Evolutionary conservation across 2,113 vertebrate genomes (phyloP).

Genomic region (Lepisosteus oculatus): DNA sequence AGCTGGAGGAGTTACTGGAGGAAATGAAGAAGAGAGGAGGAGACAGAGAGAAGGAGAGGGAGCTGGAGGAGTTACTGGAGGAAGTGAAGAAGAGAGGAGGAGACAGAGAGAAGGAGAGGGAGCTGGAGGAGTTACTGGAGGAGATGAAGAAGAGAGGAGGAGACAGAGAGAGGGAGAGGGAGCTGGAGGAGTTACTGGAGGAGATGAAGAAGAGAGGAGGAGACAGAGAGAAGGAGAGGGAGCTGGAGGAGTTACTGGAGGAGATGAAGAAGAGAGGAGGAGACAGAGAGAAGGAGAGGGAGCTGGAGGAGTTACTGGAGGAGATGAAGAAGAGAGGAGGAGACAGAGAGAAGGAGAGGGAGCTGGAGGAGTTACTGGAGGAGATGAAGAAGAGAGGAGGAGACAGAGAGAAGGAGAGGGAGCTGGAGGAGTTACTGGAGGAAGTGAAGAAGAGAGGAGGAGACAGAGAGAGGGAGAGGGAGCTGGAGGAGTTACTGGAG

Average conservation of each 20-base stretch:
- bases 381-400: constrained; percentile 17
- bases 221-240: neutral
- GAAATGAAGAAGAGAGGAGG: no score
- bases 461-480: neutral
- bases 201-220: neutral
- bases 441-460: constrained; percentile 32
- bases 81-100: constrained; percentile 43
- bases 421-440: constrained; percentile 38
- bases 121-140: no score
- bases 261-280: constrained; percentile 13
- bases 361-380: constrained; percentile 8
- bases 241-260: constrained; percentile 13
- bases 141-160: no score
- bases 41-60: no score
- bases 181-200: no score
- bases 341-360: constrained; percentile 26
- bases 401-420: constrained; percentile 28
- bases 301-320: no score
- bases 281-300: neutral
- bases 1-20: no score
- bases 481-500: constrained; percentile 3
- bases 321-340: constrained; percentile 6
- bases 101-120: constrained; percentile 40
- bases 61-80: constrained; percentile 37
- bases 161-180: no score